A percentile compares a stretch with the other conserved stretches of the same genome.
Conservation (phyloP, 2,888 invertebrate species). For the Muscina levida region DNA sequence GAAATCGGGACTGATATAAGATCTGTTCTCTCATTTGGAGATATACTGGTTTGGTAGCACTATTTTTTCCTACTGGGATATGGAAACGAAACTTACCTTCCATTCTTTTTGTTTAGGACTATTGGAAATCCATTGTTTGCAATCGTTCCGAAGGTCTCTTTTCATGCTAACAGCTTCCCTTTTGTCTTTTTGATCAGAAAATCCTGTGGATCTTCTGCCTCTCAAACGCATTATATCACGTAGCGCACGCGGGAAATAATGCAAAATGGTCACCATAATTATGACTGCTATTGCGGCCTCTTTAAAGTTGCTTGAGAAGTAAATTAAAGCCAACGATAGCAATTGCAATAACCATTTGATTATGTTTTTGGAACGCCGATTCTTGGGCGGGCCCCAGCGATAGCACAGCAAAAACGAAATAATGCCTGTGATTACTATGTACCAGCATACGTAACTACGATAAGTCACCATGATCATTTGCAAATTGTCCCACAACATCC, state of each 20-base stretch:
- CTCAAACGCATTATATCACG: conserved; percentile 76
- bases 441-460: conserved; percentile 88
- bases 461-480: conserved; percentile 85
- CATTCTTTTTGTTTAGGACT: conserved; percentile 96
- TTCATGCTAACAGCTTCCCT: conserved; percentile 89
- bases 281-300: conserved; percentile 88
- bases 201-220: conserved; percentile 85
- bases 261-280: conserved; percentile 82
- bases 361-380: conserved; percentile 90
- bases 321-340: conserved; percentile 85
- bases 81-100: conserved; percentile 83
- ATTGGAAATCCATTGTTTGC: conserved; percentile 86
- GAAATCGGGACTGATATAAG: no score
- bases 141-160: conserved; percentile 90
- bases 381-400: conserved; percentile 92
- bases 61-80: background rate
- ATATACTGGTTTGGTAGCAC: no score
- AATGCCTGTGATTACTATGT: conserved; percentile 84
- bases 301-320: conserved; percentile 89
- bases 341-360: conserved; percentile 94
- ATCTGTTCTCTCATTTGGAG: no score
- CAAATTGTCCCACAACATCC: conserved; percentile 89
- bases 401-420: conserved; percentile 93
- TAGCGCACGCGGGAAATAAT: conserved; percentile 83
- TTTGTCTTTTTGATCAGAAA: conserved; percentile 82